These are phyloP conservation scores for Drosophila lacicola DNA, from an alignment of 2,888 invertebrate genomes.

Conservation along the genomic window DNA sequence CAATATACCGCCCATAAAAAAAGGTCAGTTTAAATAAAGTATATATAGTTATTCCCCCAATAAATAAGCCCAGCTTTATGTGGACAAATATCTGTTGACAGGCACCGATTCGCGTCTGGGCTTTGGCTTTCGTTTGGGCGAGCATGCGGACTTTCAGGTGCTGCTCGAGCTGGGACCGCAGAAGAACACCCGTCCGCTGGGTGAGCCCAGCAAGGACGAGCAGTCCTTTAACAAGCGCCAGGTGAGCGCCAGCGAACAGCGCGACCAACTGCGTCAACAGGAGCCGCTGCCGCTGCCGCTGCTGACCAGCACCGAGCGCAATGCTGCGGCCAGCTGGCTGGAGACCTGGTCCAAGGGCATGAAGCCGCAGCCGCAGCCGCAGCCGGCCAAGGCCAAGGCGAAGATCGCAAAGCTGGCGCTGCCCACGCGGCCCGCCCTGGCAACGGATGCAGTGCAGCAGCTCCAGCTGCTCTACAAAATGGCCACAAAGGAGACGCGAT, in stretches of 20 bases:
- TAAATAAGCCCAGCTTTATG: background rate
- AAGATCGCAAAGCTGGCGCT: constrained; percentile 10
- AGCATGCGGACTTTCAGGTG: constrained; percentile 93
- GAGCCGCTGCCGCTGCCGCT: constrained; percentile 82
- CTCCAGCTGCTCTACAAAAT: constrained; percentile 83
- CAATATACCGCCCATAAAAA: constrained; percentile 93
- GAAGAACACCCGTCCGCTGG: constrained; percentile 89
- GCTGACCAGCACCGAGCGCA: constrained; percentile 78
- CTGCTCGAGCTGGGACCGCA: constrained; percentile 92
- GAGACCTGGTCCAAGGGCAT: constrained; percentile 88
- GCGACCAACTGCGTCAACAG: constrained; percentile 61
- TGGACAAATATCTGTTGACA: constrained; percentile 76
- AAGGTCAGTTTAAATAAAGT: constrained; percentile 86
- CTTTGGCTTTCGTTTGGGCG: constrained; percentile 92
- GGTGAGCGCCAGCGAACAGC: constrained; percentile 73
- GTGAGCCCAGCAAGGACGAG: constrained; percentile 83
- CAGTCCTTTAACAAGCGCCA: constrained; percentile 83
- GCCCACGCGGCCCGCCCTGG: constrained; percentile 81
- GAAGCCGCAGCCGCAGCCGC: constrained; percentile 72
- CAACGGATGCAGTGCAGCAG: constrained; percentile 83
- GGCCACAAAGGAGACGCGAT: constrained; percentile 63
- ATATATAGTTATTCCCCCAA: background rate
- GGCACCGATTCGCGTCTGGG: constrained; percentile 93
- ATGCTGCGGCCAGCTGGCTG: constrained; percentile 85
- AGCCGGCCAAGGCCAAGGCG: constrained; percentile 33